Evolutionary conservation across 2,113 vertebrate genomes (phyloP), one percentile per base, ranked within the genome.

Genomic region (Cebus imitator): DNA sequence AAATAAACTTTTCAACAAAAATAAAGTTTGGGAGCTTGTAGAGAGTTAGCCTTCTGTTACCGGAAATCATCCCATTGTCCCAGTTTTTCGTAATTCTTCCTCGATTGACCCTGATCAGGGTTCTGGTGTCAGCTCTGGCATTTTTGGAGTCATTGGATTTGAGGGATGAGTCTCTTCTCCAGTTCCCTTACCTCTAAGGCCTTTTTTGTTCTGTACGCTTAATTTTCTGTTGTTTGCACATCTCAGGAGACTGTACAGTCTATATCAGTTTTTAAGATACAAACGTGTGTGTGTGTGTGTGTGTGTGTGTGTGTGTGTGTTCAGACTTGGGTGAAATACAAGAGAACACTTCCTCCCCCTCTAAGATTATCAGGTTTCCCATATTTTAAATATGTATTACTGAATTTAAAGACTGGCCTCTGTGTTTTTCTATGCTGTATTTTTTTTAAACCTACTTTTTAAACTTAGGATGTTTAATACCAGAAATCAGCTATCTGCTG

Each of bases 1-100:
- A 35, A 79, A 52, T 80, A 87, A 94, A 66, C 40, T 58, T 87
- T n/a, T 79, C 45, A 82, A 37, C 90, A 87, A 83, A 91, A 91
- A 75, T 48, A 37, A 88, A 40, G 27, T 14, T 84, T 75, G 4
- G 13, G 40, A 35, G 25, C 91, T 87, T 87, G 48, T 87, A 50
- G 35, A 17, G 21, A 45, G 37, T 89, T 73, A 52, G 37, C 14
- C 35, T 87, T 72, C 57, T 57, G 57, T 85, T 82, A 91, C 35
- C 55, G 61, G 87, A 93, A 93, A 90, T 45, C 17, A 81, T 61
- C 43, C 5, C 5, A 50, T 82, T 48, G 1, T 32, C 10, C 35
- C 48, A 43, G 3, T 64, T 93, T 95, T 93, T 35, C 17, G 6
- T 76, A 45, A 35, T 35, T 70, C 21, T 27, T 40, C 57, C 27